Base-by-base conservation (phyloP, 1,140 invertebrate genomes). In the Drosophila gunungcola region DNA sequence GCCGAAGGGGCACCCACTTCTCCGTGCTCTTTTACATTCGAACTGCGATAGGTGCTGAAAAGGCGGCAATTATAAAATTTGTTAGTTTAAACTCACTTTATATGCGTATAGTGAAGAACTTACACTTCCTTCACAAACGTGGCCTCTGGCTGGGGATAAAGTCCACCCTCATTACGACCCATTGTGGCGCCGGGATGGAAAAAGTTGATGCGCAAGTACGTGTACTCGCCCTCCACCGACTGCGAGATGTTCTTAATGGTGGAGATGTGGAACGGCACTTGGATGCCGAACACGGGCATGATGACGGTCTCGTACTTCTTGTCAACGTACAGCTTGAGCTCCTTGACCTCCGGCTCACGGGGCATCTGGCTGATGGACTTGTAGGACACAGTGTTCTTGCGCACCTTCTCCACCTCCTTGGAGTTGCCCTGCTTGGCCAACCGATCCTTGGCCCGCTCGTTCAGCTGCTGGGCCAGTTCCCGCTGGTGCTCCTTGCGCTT, bases 171-270 rank as follows among this genome's bases (percentile, higher is more conserved):
- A 83, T 97, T 98, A 70, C 97, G 95, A 2, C 97, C 98, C 94
- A 99, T 97, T 3, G 97, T 97, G 10, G 97, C 97, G 9, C 99
- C 99, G 29, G 99, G 99, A 93, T 99, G 98, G 92, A 99, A 99
- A 93, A 99, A 99, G 93, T 99, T 99, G 78, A 99, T 97, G 91
- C 99, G 95, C 63, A 99, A 95, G 93, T 99, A 99, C 0, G 98
- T 99, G 92, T 99, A 99, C 93, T 99, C 98, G 38, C 99, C 99
- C 93, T 99, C 99, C 16, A 99, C 97, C 1, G 97, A 98, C 91
- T 99, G 98, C 27, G 98, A 98, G 89, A 99, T 99, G 92, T 99
- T 99, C 94, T 99, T 99, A 51, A 99, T 98, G 3, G 98, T 99
- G 0, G 98, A 98, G 92, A 99, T 99, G 92, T 99, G 99, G 93